Conservation (phyloP, 1,140 invertebrate species). For the Streblospio benedicti region DNA sequence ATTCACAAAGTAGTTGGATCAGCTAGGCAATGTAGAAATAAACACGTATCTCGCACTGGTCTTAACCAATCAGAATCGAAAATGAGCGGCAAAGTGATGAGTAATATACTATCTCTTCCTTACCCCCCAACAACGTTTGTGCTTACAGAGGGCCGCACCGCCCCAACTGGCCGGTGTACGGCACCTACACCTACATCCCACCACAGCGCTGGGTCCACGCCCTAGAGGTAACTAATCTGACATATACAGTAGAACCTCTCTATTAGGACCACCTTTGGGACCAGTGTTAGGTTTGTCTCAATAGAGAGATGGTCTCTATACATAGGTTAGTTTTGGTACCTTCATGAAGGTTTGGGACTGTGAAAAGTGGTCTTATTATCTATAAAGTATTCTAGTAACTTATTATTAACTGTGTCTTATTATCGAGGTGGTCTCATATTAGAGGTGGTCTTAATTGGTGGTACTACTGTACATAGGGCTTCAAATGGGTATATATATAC, state of each 20-base stretch:
- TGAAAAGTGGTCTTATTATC: too few relatives aligned
- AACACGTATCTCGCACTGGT: not conserved
- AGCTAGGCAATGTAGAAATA: not conserved
- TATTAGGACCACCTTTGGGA: too few relatives aligned
- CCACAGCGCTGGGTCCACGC: slow-evolving; percentile 75
- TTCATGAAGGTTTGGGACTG: too few relatives aligned
- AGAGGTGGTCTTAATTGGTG: not conserved
- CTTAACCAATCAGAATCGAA: too few relatives aligned
- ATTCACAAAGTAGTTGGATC: not conserved
- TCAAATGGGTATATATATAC: too few relatives aligned
- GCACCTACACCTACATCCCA: slow-evolving; percentile 73
- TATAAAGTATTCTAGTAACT: too few relatives aligned
- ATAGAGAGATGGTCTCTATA: too few relatives aligned
- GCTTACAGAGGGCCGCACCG: slow-evolving; percentile 63
- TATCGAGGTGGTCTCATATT: too few relatives aligned
- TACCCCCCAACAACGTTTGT: not conserved
- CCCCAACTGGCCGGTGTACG: slow-evolving; percentile 71
- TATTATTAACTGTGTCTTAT: not conserved
- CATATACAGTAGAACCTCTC: too few relatives aligned
- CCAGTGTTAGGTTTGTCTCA: too few relatives aligned
- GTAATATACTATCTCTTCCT: not conserved
- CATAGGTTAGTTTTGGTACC: too few relatives aligned
- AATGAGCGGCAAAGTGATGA: not conserved
- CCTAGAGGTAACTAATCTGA: slow-evolving; percentile 62
- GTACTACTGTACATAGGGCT: not conserved